Base-by-base conservation (phyloP, 2,888 invertebrate species). In the Cheilosia vulpina region DNA sequence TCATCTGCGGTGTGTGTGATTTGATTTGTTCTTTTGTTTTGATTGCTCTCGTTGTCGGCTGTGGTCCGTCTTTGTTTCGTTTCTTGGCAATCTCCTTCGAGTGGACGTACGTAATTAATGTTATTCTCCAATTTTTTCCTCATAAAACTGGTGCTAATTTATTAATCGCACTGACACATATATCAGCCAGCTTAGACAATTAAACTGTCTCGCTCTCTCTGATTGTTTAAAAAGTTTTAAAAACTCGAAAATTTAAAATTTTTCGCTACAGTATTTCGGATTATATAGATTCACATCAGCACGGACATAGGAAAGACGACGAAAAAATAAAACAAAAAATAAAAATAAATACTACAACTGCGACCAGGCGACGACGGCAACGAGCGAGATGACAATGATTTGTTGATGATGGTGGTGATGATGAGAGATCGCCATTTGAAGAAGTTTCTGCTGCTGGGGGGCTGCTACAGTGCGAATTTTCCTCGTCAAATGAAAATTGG, bases 371-470 rank as follows among this genome's bases (percentile, higher is more conserved):
- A 53, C 53, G 38, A 62, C 65, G 41, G 58, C 50, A 38, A 55
- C 71, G 65, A 75, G 50, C 43, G 58, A 80, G 80, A 84, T 80
- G 77, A 78, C 78, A 78, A 78, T 78, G 80, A 85, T 76, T 80
- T 80, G 71, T 84, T 84, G 80, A 65, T 65, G 80, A 71, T 80
- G 83, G 34, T 76, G 47, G 57, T 58, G 69, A 72, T 58, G 80
- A 80, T 76, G 80, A 76, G 71, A 72, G 66, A 80, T 53, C 75
- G 47, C 58, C 57, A 65, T 80, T 71, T 45, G 47, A 13, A 13
- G 68, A 6, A 58, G 43, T 60, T 83, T 24, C 38, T 71, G 50
- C 69, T 55, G 19, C 60, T 63, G 11, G 47, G 19, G 31, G n/a
- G 27, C 19, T 66, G 58, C 63, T 75, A 50, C 34, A n/a, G 60